Base-by-base conservation (phyloP, 2,888 invertebrate genomes). In the Diarsia dahlii region DNA sequence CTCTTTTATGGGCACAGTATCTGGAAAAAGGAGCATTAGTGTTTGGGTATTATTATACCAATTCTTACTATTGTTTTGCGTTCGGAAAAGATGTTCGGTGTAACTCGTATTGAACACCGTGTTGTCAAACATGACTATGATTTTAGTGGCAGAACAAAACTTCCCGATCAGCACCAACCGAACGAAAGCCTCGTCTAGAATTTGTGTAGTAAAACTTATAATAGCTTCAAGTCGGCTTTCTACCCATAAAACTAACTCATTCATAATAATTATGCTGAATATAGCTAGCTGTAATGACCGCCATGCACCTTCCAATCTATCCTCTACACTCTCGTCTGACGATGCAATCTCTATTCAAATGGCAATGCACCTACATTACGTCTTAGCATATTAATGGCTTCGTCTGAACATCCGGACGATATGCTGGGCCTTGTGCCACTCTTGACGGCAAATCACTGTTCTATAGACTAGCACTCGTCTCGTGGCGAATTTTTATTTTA, bases 341-440 rank as follows among this genome's bases (percentile, higher is more conserved):
- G 64, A 72, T 52, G 71, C 72, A 71, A 65, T 71, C 34, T 77
- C 23, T 71, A 78, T 78, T 77, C 64, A 71, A 77, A 77, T 71
- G 28, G 34, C 15, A 45, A 52, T 56, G 77, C 64, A 77, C 50
- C 56, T 46, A 64, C 48, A 52, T 64, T 28, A 52, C 56, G 15
- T 50, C 45, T 77, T 64, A 71, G 23, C 50, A 71, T 77, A 58
- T 58, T 58, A 58, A 64, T 64, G 18, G 28, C 48, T 48, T 13
- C 34, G 63, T 56, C 63, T 77, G 13, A 64, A 58, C 45, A 56
- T 56, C 20, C 28, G 28, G 65, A 12, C 46, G 78, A 39, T 52
- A 34, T 12, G 9, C 18, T 48, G 46, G 45, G 45, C 63, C 23
- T 10, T 34, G 15, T 13, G 48, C 48, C 58, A 45, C 62, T n/a